Percentiles rank a stretch among this genome's conserved stretches.
These are phyloP conservation scores for Lepus europaeus DNA, from an alignment of 2,113 vertebrate species.

Conservation along the genomic window DNA sequence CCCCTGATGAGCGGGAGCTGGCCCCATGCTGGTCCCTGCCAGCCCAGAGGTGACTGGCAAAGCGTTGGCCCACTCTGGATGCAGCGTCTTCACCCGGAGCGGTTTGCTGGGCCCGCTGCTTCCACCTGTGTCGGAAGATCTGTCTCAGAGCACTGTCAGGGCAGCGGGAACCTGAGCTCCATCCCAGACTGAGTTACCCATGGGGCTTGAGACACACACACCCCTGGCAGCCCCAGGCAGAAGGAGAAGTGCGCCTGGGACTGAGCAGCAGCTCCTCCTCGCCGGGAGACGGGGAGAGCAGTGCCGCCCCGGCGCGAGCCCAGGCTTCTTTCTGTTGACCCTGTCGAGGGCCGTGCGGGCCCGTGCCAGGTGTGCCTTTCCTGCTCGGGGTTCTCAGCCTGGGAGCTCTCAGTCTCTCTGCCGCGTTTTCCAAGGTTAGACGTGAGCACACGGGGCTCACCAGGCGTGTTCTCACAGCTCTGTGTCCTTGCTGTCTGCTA, in stretches of 20 bases:
- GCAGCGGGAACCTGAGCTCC: neutral
- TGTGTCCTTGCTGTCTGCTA: neutral
- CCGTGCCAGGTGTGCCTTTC: neutral
- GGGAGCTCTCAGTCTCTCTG: neutral
- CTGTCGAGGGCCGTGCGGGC: neutral
- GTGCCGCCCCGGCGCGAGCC: neutral
- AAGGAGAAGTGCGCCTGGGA: neutral
- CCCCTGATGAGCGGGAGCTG: neutral
- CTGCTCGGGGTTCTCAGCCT: neutral
- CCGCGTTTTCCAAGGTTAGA: neutral
- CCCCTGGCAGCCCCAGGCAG: neutral
- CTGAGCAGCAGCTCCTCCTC: neutral
- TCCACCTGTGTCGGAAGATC: neutral
- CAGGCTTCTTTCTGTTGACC: neutral
- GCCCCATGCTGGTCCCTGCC: neutral
- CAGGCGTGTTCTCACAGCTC: neutral
- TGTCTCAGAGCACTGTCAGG: neutral
- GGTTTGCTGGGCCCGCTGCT: neutral
- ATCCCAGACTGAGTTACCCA: neutral
- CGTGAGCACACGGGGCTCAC: neutral
- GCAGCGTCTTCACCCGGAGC: neutral
- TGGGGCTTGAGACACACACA: neutral
- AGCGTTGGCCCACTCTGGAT: neutral
- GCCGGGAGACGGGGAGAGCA: neutral
- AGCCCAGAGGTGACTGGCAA: rapidly evolving